Evolutionary conservation across 2,888 invertebrate genomes (phyloP).

Genomic region (Apomyelois bistriatella): DNA sequence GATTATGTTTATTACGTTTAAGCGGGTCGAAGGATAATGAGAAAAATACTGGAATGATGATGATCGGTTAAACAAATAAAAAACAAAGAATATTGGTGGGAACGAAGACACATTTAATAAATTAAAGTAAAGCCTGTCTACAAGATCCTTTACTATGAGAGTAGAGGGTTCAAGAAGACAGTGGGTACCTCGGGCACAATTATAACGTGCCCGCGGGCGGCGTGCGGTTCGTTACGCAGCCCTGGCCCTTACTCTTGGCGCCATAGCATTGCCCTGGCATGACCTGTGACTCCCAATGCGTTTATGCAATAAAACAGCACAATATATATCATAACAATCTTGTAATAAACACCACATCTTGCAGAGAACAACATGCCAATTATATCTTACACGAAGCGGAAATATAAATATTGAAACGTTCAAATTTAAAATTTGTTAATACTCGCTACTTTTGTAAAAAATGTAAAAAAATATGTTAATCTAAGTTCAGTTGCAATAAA

Average conservation of each 20-base stretch:
- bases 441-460: no score
- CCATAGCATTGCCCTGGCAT: constrained; percentile 18
- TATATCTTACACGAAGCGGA: neutral
- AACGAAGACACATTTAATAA: no score
- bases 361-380: constrained; percentile 1
- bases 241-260: constrained; percentile 26
- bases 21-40: no score
- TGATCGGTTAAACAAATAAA: no score
- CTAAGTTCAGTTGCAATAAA: no score
- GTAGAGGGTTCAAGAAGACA: neutral
- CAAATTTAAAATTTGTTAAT: neutral
- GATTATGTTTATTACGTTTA: no score
- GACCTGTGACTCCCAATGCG: constrained; percentile 25
- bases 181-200: constrained; percentile 41
- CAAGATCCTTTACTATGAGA: neutral
- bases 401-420: neutral
- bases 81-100: no score
- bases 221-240: constrained; percentile 48
- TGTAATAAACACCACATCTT: constrained; percentile 2
- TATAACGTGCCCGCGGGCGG: constrained; percentile 48
- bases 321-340: neutral
- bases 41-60: no score
- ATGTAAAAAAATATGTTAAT: no score
- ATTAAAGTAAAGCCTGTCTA: neutral
- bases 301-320: constrained; percentile 12